Evolutionary conservation across 2,888 invertebrate genomes (phyloP).

Genomic region (Melieria omissa): DNA sequence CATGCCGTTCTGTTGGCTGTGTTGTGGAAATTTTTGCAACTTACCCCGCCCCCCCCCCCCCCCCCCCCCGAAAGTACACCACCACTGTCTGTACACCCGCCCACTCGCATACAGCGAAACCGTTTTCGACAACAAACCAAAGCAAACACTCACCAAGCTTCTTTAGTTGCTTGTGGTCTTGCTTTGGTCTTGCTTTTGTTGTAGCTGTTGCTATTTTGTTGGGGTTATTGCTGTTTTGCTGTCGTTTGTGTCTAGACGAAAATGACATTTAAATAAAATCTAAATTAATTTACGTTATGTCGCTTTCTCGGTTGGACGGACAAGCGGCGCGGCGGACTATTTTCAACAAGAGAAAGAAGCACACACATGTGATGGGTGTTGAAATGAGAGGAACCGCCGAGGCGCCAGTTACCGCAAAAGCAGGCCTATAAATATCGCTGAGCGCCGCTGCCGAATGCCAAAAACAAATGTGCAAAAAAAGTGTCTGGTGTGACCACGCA

Average conservation of each 20-base stretch:
- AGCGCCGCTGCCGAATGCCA: no score
- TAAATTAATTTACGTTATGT: constrained; percentile 43
- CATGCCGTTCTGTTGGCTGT: neutral
- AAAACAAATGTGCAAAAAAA: no score
- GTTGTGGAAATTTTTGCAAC: constrained; percentile 17
- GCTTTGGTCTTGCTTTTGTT: constrained; percentile 9
- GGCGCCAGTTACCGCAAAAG: no score
- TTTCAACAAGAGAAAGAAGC: no score
- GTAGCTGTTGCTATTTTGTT: constrained; percentile 7
- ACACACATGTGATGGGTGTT: no score
- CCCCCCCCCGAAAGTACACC: constrained; percentile 13
- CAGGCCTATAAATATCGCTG: no score
- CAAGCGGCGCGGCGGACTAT: no score
- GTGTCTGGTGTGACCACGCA: no score
- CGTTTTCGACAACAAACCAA: neutral
- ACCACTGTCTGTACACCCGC: no score
- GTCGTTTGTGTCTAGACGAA: constrained; percentile 54
- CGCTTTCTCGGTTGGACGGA: neutral
- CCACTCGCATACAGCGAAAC: no score
- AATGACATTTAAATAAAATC: constrained; percentile 54
- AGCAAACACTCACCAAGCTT: constrained; percentile 2
- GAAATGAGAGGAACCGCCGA: no score
- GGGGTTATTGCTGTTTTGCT: constrained; percentile 37
- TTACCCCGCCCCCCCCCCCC: constrained; percentile 8
- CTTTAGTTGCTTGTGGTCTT: neutral